Evolutionary conservation across 92 coral and sea anemone genomes (phyloP).

Genomic region (Paramuricea clavata): DNA sequence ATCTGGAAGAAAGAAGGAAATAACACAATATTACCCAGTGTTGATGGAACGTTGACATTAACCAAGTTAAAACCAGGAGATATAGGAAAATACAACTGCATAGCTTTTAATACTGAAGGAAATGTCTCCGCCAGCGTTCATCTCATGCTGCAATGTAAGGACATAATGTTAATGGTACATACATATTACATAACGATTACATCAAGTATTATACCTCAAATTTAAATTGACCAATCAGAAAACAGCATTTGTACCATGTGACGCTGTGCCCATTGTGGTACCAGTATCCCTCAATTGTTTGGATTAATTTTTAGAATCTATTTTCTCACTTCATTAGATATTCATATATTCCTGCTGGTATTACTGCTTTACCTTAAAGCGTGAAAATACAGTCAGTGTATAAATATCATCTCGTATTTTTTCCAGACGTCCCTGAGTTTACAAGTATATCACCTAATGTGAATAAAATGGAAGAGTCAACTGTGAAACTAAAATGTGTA

Average conservation of each 20-base stretch:
- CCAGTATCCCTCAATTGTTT: too few species aligned
- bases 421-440: conserved; percentile 31
- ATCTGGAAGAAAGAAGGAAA: conserved; percentile 79
- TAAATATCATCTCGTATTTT: background rate
- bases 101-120: conserved; percentile 25
- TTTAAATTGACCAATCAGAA: too few species aligned
- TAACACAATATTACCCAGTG: conserved; percentile 56
- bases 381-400: too few species aligned
- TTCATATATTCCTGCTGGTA: too few species aligned
- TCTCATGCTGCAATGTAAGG: conserved; percentile 84
- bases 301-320: too few species aligned
- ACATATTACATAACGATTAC: too few species aligned
- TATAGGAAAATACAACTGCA: conserved; percentile 71
- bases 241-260: too few species aligned
- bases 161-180: background rate
- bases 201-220: too few species aligned
- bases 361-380: too few species aligned
- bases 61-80: conserved; percentile 65
- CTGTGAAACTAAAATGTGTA: conserved; percentile 30
- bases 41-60: conserved; percentile 76
- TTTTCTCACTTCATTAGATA: background rate
- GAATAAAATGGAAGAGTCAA: background rate
- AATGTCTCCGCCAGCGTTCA: conserved; percentile 66
- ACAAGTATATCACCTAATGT: background rate
- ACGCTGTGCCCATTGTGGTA: too few species aligned